Conservation (phyloP, 53 echinoderm and acorn worm species). For the Apostichopus leukothele region DNA sequence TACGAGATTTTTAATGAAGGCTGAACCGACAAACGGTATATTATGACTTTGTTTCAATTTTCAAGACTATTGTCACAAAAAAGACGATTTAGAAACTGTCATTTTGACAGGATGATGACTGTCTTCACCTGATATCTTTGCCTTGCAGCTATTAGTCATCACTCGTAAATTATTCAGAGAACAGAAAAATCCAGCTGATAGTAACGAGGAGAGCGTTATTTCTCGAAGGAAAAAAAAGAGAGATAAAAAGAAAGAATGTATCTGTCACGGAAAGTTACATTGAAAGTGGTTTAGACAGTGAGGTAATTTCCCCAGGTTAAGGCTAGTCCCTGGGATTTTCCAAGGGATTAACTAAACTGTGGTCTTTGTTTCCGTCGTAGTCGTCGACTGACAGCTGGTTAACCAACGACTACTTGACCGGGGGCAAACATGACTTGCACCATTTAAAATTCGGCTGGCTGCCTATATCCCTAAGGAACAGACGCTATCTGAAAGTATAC, state of each 20-base stretch:
- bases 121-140: background rate
- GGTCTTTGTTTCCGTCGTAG: background rate
- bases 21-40: too few relatives aligned
- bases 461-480: background rate
- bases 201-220: background rate
- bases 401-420: conserved; percentile 19
- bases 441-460: conserved; percentile 17
- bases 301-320: conserved; percentile 41
- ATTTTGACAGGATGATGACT: background rate
- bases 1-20: too few relatives aligned
- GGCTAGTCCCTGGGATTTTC: conserved; percentile 3
- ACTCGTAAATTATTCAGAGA: background rate
- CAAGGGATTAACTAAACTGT: conserved; percentile 8
- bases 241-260: background rate
- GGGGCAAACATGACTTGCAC: conserved; percentile 7
- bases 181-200: background rate
- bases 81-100: background rate
- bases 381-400: conserved; percentile 12
- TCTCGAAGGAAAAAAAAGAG: background rate
- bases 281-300: conserved; percentile 10
- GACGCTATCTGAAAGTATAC: background rate
- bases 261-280: background rate
- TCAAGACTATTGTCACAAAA: background rate
- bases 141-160: background rate
- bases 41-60: too few relatives aligned